phyloP scores from a whole-genome alignment of 1,140 invertebrate species.

The Papilio machaon region DNA sequence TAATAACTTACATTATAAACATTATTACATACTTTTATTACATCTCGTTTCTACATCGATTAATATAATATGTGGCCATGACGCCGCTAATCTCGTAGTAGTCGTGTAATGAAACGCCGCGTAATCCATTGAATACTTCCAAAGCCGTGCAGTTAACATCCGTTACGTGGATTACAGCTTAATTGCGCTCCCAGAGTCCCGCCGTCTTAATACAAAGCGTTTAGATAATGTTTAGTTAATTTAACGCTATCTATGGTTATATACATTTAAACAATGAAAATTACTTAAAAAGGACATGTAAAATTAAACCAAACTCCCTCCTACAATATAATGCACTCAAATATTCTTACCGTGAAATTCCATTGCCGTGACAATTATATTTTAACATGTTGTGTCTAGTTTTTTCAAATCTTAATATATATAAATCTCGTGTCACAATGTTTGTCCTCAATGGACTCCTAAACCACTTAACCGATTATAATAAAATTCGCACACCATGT shows the following conservation, averaged over 20 bases:
- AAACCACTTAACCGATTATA: no score
- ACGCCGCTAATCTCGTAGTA: neutral
- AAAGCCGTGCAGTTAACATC: constrained; percentile 26
- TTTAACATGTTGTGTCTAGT: no score
- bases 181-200: constrained; percentile 28
- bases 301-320: no score
- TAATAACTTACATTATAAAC: no score
- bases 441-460: no score
- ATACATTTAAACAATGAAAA: neutral
- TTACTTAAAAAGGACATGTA: no score
- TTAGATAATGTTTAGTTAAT: neutral
- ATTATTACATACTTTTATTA: neutral
- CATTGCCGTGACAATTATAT: no score
- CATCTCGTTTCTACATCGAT: neutral
- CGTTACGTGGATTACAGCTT: constrained; percentile 29
- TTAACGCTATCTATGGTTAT: neutral
- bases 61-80: constrained; percentile 1
- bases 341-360: no score
- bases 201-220: constrained; percentile 23
- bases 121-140: constrained; percentile 22
- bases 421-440: no score
- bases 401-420: no score
- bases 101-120: constrained; percentile 12
- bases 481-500: no score
- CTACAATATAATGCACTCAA: no score